Evolutionary conservation across 1,140 invertebrate species (phyloP).

Genomic region (Camponotus floridanus): DNA sequence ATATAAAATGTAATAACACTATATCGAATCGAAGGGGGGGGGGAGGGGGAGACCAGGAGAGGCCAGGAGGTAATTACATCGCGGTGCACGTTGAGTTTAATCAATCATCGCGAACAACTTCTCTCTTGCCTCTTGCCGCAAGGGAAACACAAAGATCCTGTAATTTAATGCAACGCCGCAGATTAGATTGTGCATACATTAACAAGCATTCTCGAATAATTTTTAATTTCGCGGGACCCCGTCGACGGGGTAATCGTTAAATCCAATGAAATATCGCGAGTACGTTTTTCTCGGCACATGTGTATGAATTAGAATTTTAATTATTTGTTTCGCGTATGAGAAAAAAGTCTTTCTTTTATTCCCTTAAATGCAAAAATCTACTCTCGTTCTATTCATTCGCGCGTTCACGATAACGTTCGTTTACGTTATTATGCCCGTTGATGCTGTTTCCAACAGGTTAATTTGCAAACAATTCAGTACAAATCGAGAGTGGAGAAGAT

Average conservation of each 20-base stretch:
- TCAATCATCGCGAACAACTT: constrained; percentile 34
- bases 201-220: constrained; percentile 3
- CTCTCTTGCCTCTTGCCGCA: not conserved
- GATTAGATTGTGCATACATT: constrained; percentile 45
- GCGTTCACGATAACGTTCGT: not conserved
- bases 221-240: constrained; percentile 18
- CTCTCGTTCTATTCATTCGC: constrained; percentile 5
- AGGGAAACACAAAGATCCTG: not conserved
- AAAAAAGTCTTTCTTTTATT: constrained; percentile 27
- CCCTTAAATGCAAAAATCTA: constrained; percentile 37
- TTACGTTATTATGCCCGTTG: constrained; percentile 27
- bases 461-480: constrained; percentile 64
- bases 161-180: constrained; percentile 30
- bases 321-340: not conserved
- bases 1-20: not conserved
- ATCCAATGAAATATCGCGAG: constrained; percentile 36
- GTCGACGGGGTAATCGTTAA: constrained; percentile 32
- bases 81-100: not conserved
- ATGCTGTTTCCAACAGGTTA: constrained; percentile 37
- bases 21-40: not conserved
- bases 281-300: not conserved
- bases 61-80: not conserved
- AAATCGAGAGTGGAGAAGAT: constrained; percentile 2
- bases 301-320: constrained; percentile 5
- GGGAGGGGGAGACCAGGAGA: too few relatives aligned